Evolutionary conservation across 1,140 invertebrate species (phyloP).

Genomic region (Pseudomyrmex sp.): DNA sequence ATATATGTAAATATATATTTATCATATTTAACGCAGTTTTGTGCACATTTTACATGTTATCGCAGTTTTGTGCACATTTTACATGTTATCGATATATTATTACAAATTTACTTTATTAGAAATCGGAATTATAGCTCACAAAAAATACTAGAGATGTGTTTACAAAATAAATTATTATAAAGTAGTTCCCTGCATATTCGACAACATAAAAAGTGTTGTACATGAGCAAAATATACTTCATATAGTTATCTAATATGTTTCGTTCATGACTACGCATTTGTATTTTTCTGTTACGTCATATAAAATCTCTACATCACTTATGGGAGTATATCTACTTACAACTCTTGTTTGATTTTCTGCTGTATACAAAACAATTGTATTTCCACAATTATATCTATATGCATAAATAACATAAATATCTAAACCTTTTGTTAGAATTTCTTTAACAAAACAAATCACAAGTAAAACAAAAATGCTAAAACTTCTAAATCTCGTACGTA

Average conservation of each 20-base stretch:
- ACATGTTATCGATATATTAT: constrained; percentile 27
- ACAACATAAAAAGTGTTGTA: constrained; percentile 29
- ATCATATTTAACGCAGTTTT: too few species aligned
- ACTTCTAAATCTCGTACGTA: neutral
- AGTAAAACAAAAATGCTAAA: neutral
- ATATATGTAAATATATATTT: constrained; percentile 2
- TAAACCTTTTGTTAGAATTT: neutral
- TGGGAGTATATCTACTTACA: neutral
- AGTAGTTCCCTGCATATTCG: constrained; percentile 41
- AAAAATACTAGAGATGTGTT: constrained; percentile 24
- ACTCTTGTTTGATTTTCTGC: constrained; percentile 22
- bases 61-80: constrained; percentile 13
- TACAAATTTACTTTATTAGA: constrained; percentile 3
- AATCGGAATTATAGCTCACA: neutral
- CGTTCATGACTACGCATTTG: neutral
- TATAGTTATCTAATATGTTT: constrained; percentile 44
- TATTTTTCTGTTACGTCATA: constrained; percentile 24
- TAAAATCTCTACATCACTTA: constrained; percentile 39
- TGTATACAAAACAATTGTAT: constrained; percentile 4
- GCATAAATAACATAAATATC: constrained; percentile 23
- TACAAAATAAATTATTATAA: constrained; percentile 54
- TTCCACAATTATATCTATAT: neutral
- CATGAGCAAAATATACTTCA: constrained; percentile 24
- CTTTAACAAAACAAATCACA: neutral
- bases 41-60: too few species aligned